Evolutionary conservation across 2,113 vertebrate species (phyloP), one percentile per base, ranked within the genome.

Genomic region (Pseudorasbora parva): DNA sequence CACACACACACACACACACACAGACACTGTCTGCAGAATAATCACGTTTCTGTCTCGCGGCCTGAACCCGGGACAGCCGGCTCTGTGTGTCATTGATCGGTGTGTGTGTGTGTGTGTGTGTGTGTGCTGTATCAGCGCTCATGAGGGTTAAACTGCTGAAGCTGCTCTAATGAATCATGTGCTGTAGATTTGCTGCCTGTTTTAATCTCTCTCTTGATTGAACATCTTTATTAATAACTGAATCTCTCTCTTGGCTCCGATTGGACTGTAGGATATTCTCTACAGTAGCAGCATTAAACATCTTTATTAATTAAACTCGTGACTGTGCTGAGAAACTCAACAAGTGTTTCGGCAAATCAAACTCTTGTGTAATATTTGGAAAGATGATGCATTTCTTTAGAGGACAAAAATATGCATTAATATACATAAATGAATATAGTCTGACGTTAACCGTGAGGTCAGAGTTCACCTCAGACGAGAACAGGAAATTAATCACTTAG

Each of bases 141-240:
- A 45, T 11, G 54, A 14, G 62, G 74, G 69, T 82, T n/a, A 43
- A 86, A 74, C 45, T 83, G 45, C 80, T 78, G 43, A 51, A 45
- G 68, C 33, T 33, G 45, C 71, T 71, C 64, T 84, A 77, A 81
- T 82, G 81, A 71, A 62, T 57, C n/a, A 51, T 43, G 68, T 37
- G 19, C 69, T 75, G 75, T 82, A 59, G 81, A 75, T 45, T 76
- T 74, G 60, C 66, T 64, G 76, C 25, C 12, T 64, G 71, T 4
- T 4, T 37, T 37, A 37, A 37, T 6, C 33, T 6, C 33, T 37
- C 33, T 33, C 33, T 33, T 33, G 57, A n/a, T n/a, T n/a, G n/a
- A n/a, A n/a, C n/a, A n/a, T n/a, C n/a, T n/a, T n/a, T n/a, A n/a
- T n/a, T n/a, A n/a, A n/a, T n/a, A n/a, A n/a, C n/a, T 37, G 33